Conservation (phyloP, 2,113 vertebrate genomes). For the Oncorhynchus clarkii region DNA sequence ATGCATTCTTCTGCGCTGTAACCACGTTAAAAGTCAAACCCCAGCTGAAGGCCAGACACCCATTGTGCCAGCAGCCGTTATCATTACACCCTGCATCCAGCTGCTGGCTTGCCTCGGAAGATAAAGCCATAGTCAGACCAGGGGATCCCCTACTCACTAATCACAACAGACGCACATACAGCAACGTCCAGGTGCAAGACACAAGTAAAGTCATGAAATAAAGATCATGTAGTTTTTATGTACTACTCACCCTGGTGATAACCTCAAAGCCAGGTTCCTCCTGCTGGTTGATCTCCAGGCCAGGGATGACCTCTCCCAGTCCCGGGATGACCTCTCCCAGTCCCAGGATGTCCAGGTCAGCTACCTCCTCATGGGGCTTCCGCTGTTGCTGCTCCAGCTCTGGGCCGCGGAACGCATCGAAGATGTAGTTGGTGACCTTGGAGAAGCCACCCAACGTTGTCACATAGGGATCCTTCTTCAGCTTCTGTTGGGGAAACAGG, state of each 20-base stretch:
- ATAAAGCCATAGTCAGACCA: neutral
- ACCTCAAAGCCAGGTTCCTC: conserved; percentile 98
- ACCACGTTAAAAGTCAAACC: too few relatives aligned
- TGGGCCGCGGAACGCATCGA: conserved; percentile 82
- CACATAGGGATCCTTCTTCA: conserved; percentile 88
- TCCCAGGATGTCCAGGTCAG: conserved; percentile 88
- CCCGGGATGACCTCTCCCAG: conserved; percentile 94
- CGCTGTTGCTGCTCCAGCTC: conserved; percentile 84
- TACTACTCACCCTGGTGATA: conserved; percentile 89
- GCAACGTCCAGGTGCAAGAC: too few relatives aligned
- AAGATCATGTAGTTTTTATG: neutral
- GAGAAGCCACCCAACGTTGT: conserved; percentile 91
- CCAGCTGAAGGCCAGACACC: too few relatives aligned
- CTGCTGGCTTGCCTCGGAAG: neutral
- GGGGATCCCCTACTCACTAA: too few relatives aligned
- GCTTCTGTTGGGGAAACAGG: conserved; percentile 76
- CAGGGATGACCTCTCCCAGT: conserved; percentile 92
- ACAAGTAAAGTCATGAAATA: too few relatives aligned
- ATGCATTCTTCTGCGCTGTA: too few relatives aligned
- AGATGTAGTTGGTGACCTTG: conserved; percentile 95
- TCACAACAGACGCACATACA: too few relatives aligned
- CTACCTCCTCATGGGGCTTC: conserved; percentile 88
- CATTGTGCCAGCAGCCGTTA: too few relatives aligned
- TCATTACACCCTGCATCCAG: too few relatives aligned
- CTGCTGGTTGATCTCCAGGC: conserved; percentile 95